These are phyloP conservation scores for Rhynchotus rufescens DNA, from an alignment of 2,797 vertebrate species.

Conservation along the genomic window DNA sequence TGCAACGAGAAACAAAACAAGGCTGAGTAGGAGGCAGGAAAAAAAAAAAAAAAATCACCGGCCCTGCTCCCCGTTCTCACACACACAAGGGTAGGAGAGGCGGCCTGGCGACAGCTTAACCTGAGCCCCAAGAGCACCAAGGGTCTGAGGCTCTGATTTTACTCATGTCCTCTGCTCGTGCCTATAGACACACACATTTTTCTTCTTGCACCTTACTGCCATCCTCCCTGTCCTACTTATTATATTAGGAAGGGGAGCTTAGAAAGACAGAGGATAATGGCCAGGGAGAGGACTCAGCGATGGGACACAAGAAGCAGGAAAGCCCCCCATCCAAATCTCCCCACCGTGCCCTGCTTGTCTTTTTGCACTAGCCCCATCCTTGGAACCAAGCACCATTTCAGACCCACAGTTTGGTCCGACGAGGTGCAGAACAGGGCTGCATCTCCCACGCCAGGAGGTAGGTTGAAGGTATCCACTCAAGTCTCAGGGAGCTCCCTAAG, in stretches of 20 bases:
- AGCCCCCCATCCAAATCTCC: not conserved
- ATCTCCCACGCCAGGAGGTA: rapidly evolving
- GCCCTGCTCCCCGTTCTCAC: rapidly evolving
- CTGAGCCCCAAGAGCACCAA: rapidly evolving
- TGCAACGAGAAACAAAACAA: not conserved
- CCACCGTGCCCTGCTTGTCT: not conserved
- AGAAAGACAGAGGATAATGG: rapidly evolving
- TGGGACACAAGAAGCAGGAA: not conserved
- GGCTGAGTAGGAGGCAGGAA: not conserved
- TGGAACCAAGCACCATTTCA: rapidly evolving
- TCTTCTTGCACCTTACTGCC: not conserved
- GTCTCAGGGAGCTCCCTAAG: not conserved
- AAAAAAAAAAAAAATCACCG: not conserved
- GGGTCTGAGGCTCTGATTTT: not conserved
- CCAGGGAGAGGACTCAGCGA: not conserved
- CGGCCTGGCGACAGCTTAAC: not conserved
- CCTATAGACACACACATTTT: not conserved
- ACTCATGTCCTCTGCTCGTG: rapidly evolving
- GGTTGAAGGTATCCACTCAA: not conserved
- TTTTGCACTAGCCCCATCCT: not conserved
- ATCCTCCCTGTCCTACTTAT: not conserved
- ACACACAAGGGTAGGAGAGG: rapidly evolving
- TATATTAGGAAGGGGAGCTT: not conserved
- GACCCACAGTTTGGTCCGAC: rapidly evolving
- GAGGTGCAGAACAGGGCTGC: not conserved